Evolutionary conservation across 2,797 vertebrate species (phyloP).

Genomic region (Acipenser transmontanus): DNA sequence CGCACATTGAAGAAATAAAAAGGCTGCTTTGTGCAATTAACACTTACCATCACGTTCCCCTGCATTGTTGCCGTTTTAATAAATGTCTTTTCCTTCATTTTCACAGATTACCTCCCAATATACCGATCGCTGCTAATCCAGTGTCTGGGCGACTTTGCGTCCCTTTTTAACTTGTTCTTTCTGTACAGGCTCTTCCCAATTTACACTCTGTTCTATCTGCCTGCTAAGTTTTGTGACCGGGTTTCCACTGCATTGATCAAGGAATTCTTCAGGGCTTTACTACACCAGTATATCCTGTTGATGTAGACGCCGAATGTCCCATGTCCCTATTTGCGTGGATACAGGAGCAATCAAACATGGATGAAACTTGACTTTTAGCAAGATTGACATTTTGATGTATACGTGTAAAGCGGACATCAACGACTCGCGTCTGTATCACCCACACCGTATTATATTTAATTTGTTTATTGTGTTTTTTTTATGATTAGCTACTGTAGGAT

Average conservation of each 20-base stretch:
- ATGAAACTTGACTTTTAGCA: conserved; percentile 9
- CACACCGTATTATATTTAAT: background rate
- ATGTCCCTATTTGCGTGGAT: background rate
- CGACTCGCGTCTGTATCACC: background rate
- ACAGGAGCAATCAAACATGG: conserved; percentile 13
- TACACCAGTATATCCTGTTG: conserved; percentile 12
- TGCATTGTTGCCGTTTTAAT: conserved; percentile 97
- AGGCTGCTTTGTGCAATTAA: background rate
- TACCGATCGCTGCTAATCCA: conserved; percentile 53
- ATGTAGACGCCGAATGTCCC: conserved; percentile 4
- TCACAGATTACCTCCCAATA: conserved; percentile 21
- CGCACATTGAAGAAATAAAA: background rate
- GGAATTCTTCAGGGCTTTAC: conserved; percentile 17
- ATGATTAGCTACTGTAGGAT: background rate
- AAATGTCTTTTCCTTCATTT: conserved; percentile 89
- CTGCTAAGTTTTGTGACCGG: conserved; percentile 12
- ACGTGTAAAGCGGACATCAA: background rate
- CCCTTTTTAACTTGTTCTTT: conserved; percentile 17
- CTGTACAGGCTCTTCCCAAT: conserved; percentile 21
- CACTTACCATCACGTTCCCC: conserved; percentile 79
- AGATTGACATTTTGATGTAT: conserved; percentile 13
- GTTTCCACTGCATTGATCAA: conserved; percentile 22
- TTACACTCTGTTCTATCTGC: conserved; percentile 23
- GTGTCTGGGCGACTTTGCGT: conserved; percentile 42
- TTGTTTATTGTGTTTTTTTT: background rate